These are phyloP conservation scores for Helarctos malayanus DNA, from an alignment of 2,797 vertebrate genomes.

Conservation along the genomic window DNA sequence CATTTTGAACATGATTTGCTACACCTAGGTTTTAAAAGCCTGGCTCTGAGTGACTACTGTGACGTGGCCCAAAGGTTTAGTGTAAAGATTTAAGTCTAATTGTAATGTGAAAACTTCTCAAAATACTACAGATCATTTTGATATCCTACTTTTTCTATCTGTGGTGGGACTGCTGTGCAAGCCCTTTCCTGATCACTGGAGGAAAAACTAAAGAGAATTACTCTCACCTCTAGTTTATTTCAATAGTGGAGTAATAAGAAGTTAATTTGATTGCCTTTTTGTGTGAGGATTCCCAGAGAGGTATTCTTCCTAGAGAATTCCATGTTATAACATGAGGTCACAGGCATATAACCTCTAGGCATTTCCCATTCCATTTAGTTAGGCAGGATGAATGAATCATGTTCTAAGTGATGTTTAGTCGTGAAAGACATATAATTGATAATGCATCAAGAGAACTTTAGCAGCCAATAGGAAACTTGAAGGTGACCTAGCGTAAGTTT, in stretches of 20 bases:
- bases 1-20: neutral
- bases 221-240: neutral
- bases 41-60: neutral
- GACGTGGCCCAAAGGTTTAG: neutral
- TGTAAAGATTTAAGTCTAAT: slow-evolving; percentile 15
- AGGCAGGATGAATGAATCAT: neutral
- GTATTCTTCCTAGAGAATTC: slow-evolving; percentile 14
- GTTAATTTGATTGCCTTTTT: neutral
- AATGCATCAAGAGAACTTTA: neutral
- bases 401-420: neutral
- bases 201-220: slow-evolving; percentile 28
- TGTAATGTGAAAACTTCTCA: slow-evolving; percentile 2
- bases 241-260: neutral
- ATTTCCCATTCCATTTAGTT: slow-evolving; percentile 38
- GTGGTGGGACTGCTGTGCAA: neutral
- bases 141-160: neutral
- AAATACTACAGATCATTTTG: neutral
- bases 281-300: slow-evolving; percentile 33
- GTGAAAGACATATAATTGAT: neutral
- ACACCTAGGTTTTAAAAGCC: neutral
- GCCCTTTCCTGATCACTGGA: neutral
- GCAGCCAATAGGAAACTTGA: neutral
- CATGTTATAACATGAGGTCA: neutral
- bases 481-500: neutral
- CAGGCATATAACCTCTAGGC: slow-evolving; percentile 16